A percentile compares a stretch with the other conserved stretches of the same genome.
Evolutionary conservation across 2,113 vertebrate species (phyloP).

Genomic region (Silurus meridionalis): DNA sequence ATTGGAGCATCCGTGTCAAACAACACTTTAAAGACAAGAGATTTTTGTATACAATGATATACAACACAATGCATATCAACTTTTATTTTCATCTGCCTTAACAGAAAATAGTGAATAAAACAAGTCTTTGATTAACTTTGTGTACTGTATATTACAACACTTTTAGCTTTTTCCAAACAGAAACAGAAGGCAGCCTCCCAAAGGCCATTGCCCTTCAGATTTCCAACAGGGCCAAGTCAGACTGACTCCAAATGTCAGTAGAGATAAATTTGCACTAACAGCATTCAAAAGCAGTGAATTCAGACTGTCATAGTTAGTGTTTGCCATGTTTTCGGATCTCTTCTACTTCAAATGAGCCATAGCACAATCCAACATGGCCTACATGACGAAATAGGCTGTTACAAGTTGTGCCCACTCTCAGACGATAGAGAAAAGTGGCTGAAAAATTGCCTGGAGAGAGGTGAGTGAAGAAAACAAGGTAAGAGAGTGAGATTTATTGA

Average conservation of each 20-base stretch:
- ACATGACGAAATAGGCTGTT: conserved; percentile 30
- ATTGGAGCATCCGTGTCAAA: not conserved
- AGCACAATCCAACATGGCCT: conserved; percentile 12
- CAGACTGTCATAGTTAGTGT: conserved; percentile 10
- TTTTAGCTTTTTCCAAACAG: not conserved
- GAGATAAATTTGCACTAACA: conserved; percentile 59
- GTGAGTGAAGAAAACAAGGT: conserved; percentile 9
- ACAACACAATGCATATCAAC: not conserved
- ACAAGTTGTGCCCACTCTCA: conserved; percentile 13
- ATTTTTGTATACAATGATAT: not conserved
- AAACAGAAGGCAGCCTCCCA: not conserved
- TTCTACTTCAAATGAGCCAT: not conserved
- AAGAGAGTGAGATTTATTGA: conserved; percentile 69
- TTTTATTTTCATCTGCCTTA: not conserved
- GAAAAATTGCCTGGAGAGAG: conserved; percentile 42
- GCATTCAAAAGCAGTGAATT: conserved; percentile 19
- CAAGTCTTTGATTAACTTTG: not conserved
- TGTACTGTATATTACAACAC: not conserved
- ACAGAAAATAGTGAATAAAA: not conserved
- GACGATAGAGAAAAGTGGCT: conserved; percentile 4
- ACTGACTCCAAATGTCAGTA: conserved; percentile 67
- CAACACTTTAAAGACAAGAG: too few relatives aligned
- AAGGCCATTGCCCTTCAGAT: conserved; percentile 27
- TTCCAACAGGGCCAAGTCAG: conserved; percentile 54
- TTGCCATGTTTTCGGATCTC: conserved; percentile 3